phyloP scores from a whole-genome alignment of 2,113 vertebrate genomes.

The Corythaixoides concolor region DNA sequence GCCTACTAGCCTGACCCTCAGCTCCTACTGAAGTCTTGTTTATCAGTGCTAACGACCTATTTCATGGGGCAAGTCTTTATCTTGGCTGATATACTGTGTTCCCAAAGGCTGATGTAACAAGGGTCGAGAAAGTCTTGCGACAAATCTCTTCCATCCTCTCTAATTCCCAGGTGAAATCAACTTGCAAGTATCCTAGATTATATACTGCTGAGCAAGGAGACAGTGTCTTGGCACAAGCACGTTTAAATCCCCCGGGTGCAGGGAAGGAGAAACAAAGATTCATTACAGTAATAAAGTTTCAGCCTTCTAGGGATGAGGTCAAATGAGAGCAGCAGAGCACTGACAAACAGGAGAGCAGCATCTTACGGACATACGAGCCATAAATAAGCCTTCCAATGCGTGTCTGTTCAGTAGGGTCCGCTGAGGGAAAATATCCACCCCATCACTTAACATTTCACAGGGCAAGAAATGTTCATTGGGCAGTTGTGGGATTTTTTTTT shows the following conservation, averaged over 20 bases:
- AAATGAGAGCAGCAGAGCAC: background rate
- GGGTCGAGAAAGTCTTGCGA: background rate
- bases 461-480: background rate
- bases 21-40: background rate
- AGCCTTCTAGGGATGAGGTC: slow-evolving; percentile 53
- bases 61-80: background rate
- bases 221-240: background rate
- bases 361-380: background rate
- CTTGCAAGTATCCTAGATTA: background rate
- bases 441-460: background rate
- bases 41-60: background rate
- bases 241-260: slow-evolving; percentile 4
- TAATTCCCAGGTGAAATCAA: slow-evolving; percentile 33
- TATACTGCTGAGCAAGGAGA: background rate
- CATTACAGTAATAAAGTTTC: slow-evolving; percentile 50
- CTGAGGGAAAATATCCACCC: background rate
- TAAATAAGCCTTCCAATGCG: background rate
- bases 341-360: background rate
- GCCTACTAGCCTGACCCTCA: background rate
- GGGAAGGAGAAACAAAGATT: slow-evolving; percentile 51
- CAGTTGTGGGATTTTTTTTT: background rate
- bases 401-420: background rate
- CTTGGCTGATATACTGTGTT: slow-evolving; percentile 2
- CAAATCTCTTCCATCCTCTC: slow-evolving; percentile 21
- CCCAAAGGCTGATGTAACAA: slow-evolving; percentile 31